Evolutionary conservation across 2,113 vertebrate species (phyloP), one percentile per base, ranked within the genome.

Genomic region (Thomomys bottae): DNA sequence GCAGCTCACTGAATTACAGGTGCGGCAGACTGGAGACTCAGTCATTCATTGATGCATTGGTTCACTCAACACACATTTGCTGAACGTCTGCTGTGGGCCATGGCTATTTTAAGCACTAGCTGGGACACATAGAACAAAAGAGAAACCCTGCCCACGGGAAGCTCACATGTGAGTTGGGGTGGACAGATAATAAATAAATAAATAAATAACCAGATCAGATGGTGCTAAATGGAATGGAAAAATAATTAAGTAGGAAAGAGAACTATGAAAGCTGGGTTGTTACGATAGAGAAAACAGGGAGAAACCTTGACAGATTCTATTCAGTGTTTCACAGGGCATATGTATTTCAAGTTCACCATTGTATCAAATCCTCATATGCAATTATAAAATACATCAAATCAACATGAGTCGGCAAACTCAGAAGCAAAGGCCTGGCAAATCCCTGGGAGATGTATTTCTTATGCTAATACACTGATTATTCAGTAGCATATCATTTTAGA

Each of bases 151-250:
- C 76, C 90, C 88, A 88, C 2, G 1, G 8, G 67, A 84, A 32
- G 88, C 92, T 87, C 90, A 84, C 77, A 14, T 77, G 88, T 71
- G 88, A 75, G 83, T 28, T 61, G 84, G 71, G 57, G 68, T 87
- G 75, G 64, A 57, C 3, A 23, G 87, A 88, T 38, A 67, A 91
- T 77, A 90, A 86, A 86, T 80, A 96, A 92, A 85, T 80, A 96
- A 92, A 92, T 90, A 78, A 76, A 24, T 64, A 81, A 93, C 82
- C 10, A 30, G 81, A 83, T 89, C 89, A 91, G 77, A 94, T 76
- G 84, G 73, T 70, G 81, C 30, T 45, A 94, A 88, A 59, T 78
- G 61, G 24, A 8, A 76, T 78, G 89, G 89, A 78, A 91, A 86
- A 91, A 80, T 70, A 94, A 91, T 76, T 77, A 73, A 83, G 82